Conservation (phyloP, 2,797 vertebrate species). For the Typhlichthys eigenmanni region DNA sequence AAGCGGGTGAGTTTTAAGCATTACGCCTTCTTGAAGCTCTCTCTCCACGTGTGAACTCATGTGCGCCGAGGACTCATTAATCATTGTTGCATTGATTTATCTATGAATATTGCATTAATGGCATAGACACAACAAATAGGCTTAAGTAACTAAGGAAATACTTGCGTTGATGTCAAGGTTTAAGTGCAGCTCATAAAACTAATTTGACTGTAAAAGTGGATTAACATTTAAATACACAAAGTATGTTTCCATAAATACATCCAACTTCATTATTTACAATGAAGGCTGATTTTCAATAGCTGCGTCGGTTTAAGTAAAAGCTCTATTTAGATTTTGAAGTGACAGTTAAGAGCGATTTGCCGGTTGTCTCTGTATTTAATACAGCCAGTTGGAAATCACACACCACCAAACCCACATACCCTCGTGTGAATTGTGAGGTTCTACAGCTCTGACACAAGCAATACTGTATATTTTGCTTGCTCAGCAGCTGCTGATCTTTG, state of each 20-base stretch:
- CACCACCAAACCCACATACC: too few species aligned
- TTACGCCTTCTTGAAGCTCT: constrained; percentile 4
- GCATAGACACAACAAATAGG: not conserved
- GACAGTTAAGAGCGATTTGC: constrained; percentile 13
- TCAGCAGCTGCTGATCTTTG: constrained; percentile 16
- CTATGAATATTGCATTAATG: constrained; percentile 1
- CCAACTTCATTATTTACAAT: constrained; percentile 6
- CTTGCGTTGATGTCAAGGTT: not conserved
- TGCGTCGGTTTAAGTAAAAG: constrained; percentile 5
- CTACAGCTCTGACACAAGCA: not conserved
- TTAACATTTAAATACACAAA: constrained; percentile 25
- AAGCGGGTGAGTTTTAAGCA: constrained; percentile 9
- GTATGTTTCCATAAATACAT: not conserved
- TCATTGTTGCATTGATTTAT: not conserved
- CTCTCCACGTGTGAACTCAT: not conserved
- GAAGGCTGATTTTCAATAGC: constrained; percentile 7
- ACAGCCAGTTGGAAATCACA: too few species aligned
- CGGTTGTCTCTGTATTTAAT: not conserved
- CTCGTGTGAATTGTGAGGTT: constrained; percentile 2
- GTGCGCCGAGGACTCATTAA: not conserved
- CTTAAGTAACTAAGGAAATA: not conserved
- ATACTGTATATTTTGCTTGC: not conserved
- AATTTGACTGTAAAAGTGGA: not conserved
- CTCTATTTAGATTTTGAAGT: not conserved
- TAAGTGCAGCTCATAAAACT: not conserved